Base-by-base conservation (phyloP, 2,113 vertebrate species). In the Coptodon bakossiorum region DNA sequence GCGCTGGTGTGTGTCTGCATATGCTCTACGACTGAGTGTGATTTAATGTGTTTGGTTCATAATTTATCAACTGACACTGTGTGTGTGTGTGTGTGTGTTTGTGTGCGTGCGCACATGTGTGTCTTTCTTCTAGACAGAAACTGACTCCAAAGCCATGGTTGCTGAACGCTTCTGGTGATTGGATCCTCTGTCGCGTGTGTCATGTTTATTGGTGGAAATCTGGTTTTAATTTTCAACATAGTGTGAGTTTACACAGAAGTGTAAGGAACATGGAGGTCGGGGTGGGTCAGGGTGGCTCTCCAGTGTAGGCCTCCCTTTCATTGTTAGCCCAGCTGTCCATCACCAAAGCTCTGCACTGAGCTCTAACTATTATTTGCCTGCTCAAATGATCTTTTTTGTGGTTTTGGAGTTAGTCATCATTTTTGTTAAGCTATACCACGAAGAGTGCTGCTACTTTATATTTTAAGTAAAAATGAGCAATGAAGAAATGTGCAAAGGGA, bases 41-140 rank as follows among this genome's bases (percentile, higher is more conserved):
- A 78, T 50, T 78, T 50, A 48, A 76, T 50, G 24, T 50, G 43
- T 50, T 31, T 19, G 24, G 1, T 78, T 78, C 43, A 78, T 48
- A 78, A 78, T 50, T 78, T 78, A 29, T 78, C 43, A 78, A 78
- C 24, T 31, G 43, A 48, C 14, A 50, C 6, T 76, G 24, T 48
- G 40, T 48, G 40, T 29, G 40, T 14, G n/a, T 66, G 31, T 19
- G 17, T 36, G 31, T 36, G 31, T 5, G 34, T 7, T 17, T 5
- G 10, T 36, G 59, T 11, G 5, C 2, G 3, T 1, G 1, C 4
- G 1, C n/a, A 54, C 14, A 59, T 17, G 13, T 43, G 13, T 45
- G 66, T 43, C 38, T 68, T 68, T 68, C 11, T 9, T 71, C 63
- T 68, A 22, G 13, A 16, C 6, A 43, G 66, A 71, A 16, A 16